A percentile compares a stretch with the other conserved stretches of the same genome.
Conservation (phyloP, 2,113 vertebrate genomes). For the Sinocyclocheilus anophthalmus region DNA sequence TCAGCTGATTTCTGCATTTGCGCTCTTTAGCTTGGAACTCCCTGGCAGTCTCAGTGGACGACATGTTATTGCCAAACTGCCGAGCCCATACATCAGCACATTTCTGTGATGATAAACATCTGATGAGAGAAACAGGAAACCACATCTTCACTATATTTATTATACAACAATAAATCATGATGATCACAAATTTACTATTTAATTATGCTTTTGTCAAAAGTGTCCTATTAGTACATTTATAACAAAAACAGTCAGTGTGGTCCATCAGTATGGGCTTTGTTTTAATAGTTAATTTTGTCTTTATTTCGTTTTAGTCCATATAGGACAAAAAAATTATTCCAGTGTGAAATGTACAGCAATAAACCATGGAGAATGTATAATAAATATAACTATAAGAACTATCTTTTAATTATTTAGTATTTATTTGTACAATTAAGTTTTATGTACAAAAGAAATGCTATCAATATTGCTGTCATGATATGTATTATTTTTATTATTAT, state of each 20-base stretch:
- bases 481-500: neutral
- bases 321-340: neutral
- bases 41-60: slow-evolving; percentile 47
- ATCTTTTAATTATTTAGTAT: neutral
- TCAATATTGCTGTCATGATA: neutral
- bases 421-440: neutral
- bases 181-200: too few relatives aligned
- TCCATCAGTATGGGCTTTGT: too few relatives aligned
- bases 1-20: slow-evolving; percentile 49
- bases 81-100: slow-evolving; percentile 28
- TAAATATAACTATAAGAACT: neutral
- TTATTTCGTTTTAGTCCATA: neutral
- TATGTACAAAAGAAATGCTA: neutral
- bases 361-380: too few relatives aligned
- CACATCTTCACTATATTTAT: too few relatives aligned
- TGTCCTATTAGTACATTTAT: neutral
- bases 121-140: neutral
- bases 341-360: neutral
- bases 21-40: slow-evolving; percentile 56
- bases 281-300: neutral
- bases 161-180: neutral
- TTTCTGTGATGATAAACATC: slow-evolving; percentile 15
- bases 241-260: neutral
- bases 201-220: neutral
- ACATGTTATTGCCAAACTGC: slow-evolving; percentile 45